phyloP scores from a whole-genome alignment of 2,797 vertebrate genomes.

The Tadarida brasiliensis region DNA sequence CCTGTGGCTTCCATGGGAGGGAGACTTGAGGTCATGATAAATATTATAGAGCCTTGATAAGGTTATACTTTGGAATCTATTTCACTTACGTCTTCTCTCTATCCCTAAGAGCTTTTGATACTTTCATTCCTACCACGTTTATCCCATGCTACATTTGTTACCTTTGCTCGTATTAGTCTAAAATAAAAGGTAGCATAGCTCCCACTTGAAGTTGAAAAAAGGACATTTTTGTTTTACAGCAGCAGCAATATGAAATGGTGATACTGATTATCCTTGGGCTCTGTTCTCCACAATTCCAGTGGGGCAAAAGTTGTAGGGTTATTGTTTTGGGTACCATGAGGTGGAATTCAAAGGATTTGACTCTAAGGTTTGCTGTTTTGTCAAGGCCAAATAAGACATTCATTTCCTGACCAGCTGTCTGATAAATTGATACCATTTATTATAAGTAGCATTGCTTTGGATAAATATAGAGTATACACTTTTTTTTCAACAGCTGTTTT shows the following conservation, averaged over 20 bases:
- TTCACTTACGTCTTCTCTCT: neutral
- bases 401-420: neutral
- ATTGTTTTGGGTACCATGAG: neutral
- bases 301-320: neutral
- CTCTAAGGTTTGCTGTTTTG: neutral
- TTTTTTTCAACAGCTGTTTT: neutral
- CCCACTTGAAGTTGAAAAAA: neutral
- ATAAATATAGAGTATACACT: neutral
- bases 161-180: neutral
- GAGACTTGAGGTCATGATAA: neutral
- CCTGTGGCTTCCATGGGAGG: neutral
- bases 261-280: neutral
- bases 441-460: constrained; percentile 5
- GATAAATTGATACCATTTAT: neutral
- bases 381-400: neutral
- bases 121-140: neutral
- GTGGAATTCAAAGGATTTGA: neutral
- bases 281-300: neutral
- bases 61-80: neutral
- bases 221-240: neutral
- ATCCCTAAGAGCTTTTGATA: neutral
- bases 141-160: neutral
- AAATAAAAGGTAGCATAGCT: neutral
- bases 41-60: neutral
- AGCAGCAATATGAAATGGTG: neutral